phyloP scores from a whole-genome alignment of 2,888 invertebrate species.

The Spilarctia lutea region DNA sequence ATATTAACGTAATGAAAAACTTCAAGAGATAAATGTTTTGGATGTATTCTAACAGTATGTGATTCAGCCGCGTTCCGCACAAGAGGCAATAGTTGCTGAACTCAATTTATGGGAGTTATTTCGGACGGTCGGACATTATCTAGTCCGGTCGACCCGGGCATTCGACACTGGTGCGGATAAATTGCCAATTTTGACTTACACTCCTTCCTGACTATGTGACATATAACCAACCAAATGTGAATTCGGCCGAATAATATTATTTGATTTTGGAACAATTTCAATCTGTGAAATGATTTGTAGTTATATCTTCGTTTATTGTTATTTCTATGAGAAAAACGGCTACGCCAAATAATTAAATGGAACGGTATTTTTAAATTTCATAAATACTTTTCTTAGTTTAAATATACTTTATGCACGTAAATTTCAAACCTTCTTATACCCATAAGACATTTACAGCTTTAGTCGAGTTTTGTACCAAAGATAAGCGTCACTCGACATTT shows the following conservation, averaged over 20 bases:
- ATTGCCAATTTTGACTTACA: conserved; percentile 80
- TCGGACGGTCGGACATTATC: conserved; percentile 71
- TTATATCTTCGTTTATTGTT: not conserved
- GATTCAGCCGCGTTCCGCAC: conserved; percentile 51
- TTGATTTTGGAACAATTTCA: conserved; percentile 8
- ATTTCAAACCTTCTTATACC: not conserved
- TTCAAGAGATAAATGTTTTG: conserved; percentile 26
- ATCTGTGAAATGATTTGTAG: not conserved
- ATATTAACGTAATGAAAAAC: too few relatives aligned
- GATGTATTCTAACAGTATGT: conserved; percentile 37
- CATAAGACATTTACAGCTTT: not conserved
- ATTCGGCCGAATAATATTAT: conserved; percentile 9
- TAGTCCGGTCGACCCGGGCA: conserved; percentile 57
- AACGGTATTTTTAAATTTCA: not conserved
- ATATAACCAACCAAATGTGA: conserved; percentile 41
- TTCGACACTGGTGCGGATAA: conserved; percentile 63
- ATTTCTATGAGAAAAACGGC: not conserved
- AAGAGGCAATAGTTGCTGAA: conserved; percentile 64
- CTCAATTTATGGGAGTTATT: conserved; percentile 78
- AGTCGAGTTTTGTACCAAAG: not conserved
- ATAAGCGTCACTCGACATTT: not conserved
- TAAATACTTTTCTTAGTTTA: not conserved
- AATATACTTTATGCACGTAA: not conserved
- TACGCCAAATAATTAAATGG: not conserved
- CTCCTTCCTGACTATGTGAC: conserved; percentile 51